A percentile compares a stretch with the other conserved stretches of the same genome.
These are phyloP conservation scores for Catharus minimus DNA, from an alignment of 2,113 vertebrate species.

Conservation along the genomic window DNA sequence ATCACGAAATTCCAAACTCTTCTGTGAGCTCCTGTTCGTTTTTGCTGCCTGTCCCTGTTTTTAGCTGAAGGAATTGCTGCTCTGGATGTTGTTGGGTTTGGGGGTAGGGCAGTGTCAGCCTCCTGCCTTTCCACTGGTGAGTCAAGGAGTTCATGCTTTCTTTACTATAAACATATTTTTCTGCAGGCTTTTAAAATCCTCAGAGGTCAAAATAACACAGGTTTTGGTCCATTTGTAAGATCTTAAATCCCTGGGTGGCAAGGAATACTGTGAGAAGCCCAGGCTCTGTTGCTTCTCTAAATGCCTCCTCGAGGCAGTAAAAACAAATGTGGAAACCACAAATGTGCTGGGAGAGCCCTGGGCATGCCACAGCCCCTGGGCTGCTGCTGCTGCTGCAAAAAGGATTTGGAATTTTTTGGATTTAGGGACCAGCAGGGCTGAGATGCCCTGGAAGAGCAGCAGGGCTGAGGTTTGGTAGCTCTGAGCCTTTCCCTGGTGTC, in stretches of 20 bases:
- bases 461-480: accelerated
- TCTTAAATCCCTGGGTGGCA: constrained; percentile 43
- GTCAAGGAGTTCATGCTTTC: not conserved
- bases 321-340: not conserved
- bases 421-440: accelerated
- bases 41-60: not conserved
- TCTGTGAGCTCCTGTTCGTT: not conserved
- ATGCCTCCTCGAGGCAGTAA: not conserved
- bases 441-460: accelerated
- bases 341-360: not conserved
- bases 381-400: not conserved
- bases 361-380: accelerated
- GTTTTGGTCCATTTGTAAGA: constrained; percentile 46
- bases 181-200: constrained; percentile 42
- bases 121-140: not conserved
- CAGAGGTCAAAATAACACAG: constrained; percentile 45
- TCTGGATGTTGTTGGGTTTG: not conserved
- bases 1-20: not conserved
- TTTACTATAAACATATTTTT: constrained; percentile 2
- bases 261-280: constrained; percentile 40
- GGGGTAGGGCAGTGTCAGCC: not conserved
- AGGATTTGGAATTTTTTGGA: not conserved
- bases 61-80: not conserved
- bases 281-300: not conserved
- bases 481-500: accelerated